These are phyloP conservation scores for Heterodera carotae DNA, from an alignment of 1,140 invertebrate species.

Conservation along the genomic window DNA sequence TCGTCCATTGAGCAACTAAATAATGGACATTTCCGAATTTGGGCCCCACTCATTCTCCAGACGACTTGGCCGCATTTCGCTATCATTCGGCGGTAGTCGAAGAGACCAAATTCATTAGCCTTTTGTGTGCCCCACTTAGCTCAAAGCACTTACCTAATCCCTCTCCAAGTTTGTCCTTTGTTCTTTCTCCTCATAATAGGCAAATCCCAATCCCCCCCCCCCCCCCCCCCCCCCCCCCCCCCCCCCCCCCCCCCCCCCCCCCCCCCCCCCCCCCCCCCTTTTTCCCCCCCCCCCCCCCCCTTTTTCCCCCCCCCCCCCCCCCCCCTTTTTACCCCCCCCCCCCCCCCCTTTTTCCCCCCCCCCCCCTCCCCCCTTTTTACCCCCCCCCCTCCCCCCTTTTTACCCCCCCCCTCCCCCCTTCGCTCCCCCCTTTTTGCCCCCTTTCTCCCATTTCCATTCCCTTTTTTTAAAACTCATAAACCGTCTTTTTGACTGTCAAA, in stretches of 20 bases:
- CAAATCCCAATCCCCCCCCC: not conserved
- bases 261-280: not conserved
- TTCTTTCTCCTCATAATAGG: not conserved
- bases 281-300: not conserved
- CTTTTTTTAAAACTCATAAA: too few relatives aligned
- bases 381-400: not conserved
- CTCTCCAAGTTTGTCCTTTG: not conserved
- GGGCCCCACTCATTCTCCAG: too few relatives aligned
- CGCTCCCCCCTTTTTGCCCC: not conserved
- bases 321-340: not conserved
- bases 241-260: not conserved
- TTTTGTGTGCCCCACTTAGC: too few relatives aligned
- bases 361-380: not conserved
- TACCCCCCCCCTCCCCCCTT: not conserved
- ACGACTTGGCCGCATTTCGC: too few relatives aligned
- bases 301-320: not conserved
- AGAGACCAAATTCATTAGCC: too few relatives aligned
- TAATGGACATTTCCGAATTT: not conserved
- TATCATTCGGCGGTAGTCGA: not conserved
- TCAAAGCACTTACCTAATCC: too few relatives aligned
- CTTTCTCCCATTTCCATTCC: slow-evolving; percentile 22
- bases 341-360: not conserved
- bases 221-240: not conserved
- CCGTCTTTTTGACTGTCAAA: too few relatives aligned
- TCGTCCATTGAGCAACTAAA: not conserved